phyloP scores from a whole-genome alignment of 1,140 invertebrate genomes.

The Oryctes rhinoceros region DNA sequence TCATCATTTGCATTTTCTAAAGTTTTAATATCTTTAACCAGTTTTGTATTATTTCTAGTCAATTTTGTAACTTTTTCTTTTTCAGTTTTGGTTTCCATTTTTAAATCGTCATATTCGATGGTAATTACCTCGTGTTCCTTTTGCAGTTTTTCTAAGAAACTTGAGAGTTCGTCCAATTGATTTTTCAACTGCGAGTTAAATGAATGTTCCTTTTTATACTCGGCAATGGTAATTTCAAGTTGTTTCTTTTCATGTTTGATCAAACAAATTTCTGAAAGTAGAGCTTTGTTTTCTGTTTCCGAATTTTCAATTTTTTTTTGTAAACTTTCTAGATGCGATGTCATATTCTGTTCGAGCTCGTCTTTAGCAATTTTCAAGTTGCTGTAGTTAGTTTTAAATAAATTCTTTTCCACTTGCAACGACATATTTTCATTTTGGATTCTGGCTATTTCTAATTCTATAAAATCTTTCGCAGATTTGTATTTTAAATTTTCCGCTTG shows the following conservation, averaged over 20 bases:
- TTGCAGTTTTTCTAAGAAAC: slow-evolving; percentile 16
- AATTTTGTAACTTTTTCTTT: not conserved
- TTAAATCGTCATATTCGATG: not conserved
- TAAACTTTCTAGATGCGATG: not conserved
- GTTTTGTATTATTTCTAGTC: not conserved
- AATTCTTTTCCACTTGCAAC: not conserved
- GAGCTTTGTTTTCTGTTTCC: not conserved
- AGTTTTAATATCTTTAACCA: not conserved
- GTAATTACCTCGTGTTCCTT: not conserved
- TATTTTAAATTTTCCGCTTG: not conserved
- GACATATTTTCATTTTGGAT: not conserved
- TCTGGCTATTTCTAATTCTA: not conserved
- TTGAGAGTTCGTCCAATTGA: not conserved
- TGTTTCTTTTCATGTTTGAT: not conserved
- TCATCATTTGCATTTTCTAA: not conserved
- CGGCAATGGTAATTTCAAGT: not conserved
- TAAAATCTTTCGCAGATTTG: not conserved
- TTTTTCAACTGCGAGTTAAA: slow-evolving; percentile 13
- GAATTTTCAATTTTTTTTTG: not conserved
- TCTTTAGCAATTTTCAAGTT: not conserved
- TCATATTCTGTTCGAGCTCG: not conserved
- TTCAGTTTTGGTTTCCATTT: not conserved
- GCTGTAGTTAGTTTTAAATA: not conserved
- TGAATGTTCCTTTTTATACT: not conserved
- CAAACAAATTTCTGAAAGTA: not conserved